A percentile compares a stretch with the other conserved stretches of the same genome.
Evolutionary conservation across 2,888 invertebrate genomes (phyloP).

Genomic region (Melanophora roralis): DNA sequence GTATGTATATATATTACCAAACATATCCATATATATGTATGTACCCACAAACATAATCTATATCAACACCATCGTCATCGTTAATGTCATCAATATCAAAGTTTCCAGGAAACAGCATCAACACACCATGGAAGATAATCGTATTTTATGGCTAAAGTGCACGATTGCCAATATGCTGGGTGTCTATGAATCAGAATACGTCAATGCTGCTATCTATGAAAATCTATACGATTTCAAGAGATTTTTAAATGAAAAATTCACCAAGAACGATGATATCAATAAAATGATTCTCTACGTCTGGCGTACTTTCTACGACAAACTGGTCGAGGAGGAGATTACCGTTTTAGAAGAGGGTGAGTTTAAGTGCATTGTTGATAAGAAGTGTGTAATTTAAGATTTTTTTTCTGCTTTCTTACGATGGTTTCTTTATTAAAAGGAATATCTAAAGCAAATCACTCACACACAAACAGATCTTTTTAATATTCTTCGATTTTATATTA

Average conservation of each 20-base stretch:
- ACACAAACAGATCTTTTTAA: background rate
- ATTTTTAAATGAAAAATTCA: conserved; percentile 79
- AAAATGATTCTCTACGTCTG: conserved; percentile 82
- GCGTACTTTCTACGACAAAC: conserved; percentile 84
- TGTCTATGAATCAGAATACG: conserved; percentile 73
- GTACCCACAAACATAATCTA: background rate
- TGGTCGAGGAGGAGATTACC: conserved; percentile 86
- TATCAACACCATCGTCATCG: background rate
- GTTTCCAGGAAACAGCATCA: background rate
- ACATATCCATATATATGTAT: background rate
- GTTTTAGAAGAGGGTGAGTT: conserved; percentile 85
- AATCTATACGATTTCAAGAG: conserved; percentile 78
- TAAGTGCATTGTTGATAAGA: conserved; percentile 25
- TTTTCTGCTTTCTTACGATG: conserved; percentile 34
- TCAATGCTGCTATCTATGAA: conserved; percentile 74
- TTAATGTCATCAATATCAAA: conserved; percentile 2
- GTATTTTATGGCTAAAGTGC: conserved; percentile 84
- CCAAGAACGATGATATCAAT: conserved; percentile 78
- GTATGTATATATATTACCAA: too few species aligned
- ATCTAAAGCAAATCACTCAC: background rate
- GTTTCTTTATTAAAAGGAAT: background rate
- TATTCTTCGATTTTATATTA: background rate
- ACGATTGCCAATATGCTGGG: conserved; percentile 78
- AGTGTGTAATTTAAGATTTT: conserved; percentile 47
- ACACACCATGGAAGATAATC: conserved; percentile 76